Conservation (phyloP, 2,113 vertebrate species). For the Elephas maximus region DNA sequence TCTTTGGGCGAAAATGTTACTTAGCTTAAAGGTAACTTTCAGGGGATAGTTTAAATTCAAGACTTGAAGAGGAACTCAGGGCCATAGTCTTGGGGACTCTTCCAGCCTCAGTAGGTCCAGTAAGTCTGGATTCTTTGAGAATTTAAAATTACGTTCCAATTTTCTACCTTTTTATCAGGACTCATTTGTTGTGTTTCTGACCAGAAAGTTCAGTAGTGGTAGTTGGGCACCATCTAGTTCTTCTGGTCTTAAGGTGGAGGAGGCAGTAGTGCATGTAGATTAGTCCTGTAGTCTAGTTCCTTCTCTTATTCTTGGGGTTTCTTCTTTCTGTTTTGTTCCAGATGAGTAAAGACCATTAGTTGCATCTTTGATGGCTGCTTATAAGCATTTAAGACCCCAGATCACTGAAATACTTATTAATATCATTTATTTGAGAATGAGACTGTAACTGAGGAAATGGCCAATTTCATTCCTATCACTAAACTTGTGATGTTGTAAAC, state of each 20-base stretch:
- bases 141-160: background rate
- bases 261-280: background rate
- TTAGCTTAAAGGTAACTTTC: background rate
- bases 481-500: background rate
- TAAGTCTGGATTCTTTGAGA: background rate
- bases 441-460: background rate
- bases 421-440: conserved; percentile 13
- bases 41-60: background rate
- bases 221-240: background rate
- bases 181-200: background rate
- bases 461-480: conserved; percentile 35
- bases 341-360: too few species aligned
- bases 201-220: background rate
- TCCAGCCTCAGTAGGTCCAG: too few species aligned
- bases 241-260: background rate
- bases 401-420: background rate
- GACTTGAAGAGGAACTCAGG: background rate
- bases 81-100: background rate
- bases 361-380: too few species aligned
- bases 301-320: too few species aligned
- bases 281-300: too few species aligned
- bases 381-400: too few species aligned
- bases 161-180: background rate
- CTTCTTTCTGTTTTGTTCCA: too few species aligned
- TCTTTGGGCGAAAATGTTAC: background rate